Conservation (phyloP, 2,113 vertebrate species). For the Fulmarus glacialis region DNA sequence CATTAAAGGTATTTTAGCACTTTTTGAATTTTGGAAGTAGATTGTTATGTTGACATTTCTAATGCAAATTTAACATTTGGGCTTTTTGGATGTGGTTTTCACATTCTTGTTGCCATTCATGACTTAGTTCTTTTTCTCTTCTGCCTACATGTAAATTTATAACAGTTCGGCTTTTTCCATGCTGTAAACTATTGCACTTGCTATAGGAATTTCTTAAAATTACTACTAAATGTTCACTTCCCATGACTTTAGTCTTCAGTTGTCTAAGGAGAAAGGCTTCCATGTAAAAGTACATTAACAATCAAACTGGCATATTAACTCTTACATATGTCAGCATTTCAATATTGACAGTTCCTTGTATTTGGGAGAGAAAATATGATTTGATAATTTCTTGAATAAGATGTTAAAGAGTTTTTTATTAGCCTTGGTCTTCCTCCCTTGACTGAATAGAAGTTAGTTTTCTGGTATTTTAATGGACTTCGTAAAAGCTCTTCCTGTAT, state of each 20-base stretch:
- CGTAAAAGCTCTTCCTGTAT: background rate
- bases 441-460: background rate
- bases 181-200: background rate
- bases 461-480: background rate
- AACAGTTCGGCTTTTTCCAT: background rate
- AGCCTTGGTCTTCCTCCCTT: background rate
- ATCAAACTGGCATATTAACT: background rate
- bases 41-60: background rate
- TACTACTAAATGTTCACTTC: background rate
- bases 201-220: background rate
- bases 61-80: background rate
- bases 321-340: background rate
- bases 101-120: background rate
- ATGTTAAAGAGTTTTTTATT: background rate
- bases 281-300: background rate
- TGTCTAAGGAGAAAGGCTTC: background rate
- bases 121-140: background rate
- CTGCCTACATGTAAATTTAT: background rate
- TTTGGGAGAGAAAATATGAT: background rate
- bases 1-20: conserved; percentile 88
- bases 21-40: background rate
- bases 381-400: background rate
- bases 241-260: background rate
- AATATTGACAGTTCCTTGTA: background rate
- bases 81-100: background rate